Evolutionary conservation across 2,113 vertebrate genomes (phyloP).

Genomic region (Barbus barbus): DNA sequence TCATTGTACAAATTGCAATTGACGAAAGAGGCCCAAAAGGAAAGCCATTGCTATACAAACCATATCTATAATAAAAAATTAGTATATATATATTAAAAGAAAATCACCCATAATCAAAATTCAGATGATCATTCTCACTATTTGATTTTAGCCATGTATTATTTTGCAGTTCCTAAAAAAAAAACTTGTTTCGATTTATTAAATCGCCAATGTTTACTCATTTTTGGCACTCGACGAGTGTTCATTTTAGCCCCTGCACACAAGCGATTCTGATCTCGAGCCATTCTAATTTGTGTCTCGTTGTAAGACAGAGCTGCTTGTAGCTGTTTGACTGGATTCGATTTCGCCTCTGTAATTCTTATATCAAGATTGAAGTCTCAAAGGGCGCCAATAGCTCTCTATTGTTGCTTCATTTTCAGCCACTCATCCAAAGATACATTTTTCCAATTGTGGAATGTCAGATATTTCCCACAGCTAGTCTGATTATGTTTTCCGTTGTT

Average conservation of each 20-base stretch:
- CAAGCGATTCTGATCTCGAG: constrained; percentile 17
- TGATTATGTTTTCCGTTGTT: constrained; percentile 45
- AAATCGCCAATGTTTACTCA: background rate
- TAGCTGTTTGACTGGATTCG: constrained; percentile 6
- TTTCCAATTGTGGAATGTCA: constrained; percentile 44
- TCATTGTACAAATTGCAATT: background rate
- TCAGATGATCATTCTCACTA: no score
- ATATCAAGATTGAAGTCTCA: background rate
- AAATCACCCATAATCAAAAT: no score
- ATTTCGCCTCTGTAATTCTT: constrained; percentile 6
- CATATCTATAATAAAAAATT: no score
- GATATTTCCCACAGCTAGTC: constrained; percentile 38
- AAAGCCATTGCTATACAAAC: background rate
- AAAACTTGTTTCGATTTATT: background rate
- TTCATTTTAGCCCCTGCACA: background rate
- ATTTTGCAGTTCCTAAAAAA: background rate
- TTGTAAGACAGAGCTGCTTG: background rate
- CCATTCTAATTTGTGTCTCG: background rate
- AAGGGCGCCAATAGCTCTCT: background rate
- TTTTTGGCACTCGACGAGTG: background rate
- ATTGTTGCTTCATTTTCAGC: constrained; percentile 37
- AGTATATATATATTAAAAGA: no score
- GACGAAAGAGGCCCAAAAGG: background rate
- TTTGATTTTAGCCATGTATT: background rate
- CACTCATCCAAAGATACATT: constrained; percentile 39